Evolutionary conservation across 2,888 invertebrate species (phyloP).

Genomic region (Chromoteleia sp.): DNA sequence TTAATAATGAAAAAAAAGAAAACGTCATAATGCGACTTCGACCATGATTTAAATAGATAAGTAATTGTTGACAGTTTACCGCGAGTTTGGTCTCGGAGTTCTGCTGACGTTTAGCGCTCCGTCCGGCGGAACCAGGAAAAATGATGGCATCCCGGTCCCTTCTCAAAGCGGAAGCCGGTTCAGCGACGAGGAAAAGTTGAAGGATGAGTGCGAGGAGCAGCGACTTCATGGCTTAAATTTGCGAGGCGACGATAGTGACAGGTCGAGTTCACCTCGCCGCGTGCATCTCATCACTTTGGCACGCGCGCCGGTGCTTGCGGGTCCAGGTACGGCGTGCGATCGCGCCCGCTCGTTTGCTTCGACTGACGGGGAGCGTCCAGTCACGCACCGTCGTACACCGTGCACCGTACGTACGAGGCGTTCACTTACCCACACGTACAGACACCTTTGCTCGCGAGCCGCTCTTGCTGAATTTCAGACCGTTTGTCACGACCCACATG

Average conservation of each 20-base stretch:
- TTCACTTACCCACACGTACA: constrained; percentile 50
- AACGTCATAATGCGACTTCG: too few species aligned
- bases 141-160: constrained; percentile 67
- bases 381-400: too few species aligned
- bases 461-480: constrained; percentile 33
- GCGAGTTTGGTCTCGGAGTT: constrained; percentile 19
- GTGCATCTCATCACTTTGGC: constrained; percentile 59
- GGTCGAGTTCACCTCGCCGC: constrained; percentile 30
- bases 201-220: constrained; percentile 33
- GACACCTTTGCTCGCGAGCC: too few species aligned
- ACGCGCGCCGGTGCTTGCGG: constrained; percentile 26
- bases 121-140: constrained; percentile 70
- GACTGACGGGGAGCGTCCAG: constrained; percentile 62
- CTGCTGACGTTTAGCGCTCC: background rate
- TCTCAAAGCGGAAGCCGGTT: constrained; percentile 4
- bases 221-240: constrained; percentile 55
- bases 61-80: constrained; percentile 64
- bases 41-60: too few species aligned
- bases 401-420: too few species aligned
- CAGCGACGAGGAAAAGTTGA: background rate
- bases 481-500: constrained; percentile 21
- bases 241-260: constrained; percentile 6
- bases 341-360: constrained; percentile 49
- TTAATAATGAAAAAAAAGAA: too few species aligned
- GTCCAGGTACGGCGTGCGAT: constrained; percentile 35